These are phyloP conservation scores for Phania funesta DNA, from an alignment of 2,888 invertebrate species.

Conservation along the genomic window DNA sequence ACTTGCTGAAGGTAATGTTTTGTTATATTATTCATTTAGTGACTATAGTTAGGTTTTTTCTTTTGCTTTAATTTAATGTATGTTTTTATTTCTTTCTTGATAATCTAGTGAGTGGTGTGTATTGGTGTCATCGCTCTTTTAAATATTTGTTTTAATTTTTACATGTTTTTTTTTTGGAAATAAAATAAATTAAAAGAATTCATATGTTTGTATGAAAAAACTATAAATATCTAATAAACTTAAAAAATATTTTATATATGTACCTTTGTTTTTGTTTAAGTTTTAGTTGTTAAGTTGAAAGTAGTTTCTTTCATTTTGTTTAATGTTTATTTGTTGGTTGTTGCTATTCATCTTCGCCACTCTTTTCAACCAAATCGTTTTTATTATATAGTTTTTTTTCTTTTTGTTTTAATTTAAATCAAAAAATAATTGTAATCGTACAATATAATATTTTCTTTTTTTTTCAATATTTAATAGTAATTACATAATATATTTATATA, in stretches of 20 bases:
- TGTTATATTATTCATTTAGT: constrained; percentile 50
- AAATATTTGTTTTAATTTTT: constrained; percentile 24
- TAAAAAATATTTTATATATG: constrained; percentile 20
- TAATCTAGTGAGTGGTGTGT: constrained; percentile 28
- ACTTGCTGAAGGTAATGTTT: constrained; percentile 52
- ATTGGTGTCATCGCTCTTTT: constrained; percentile 46
- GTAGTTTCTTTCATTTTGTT: constrained; percentile 28
- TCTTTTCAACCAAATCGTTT: constrained; percentile 47
- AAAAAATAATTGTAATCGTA: constrained; percentile 68
- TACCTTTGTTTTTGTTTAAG: constrained; percentile 7
- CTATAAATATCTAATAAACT: constrained; percentile 39
- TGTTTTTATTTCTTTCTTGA: constrained; percentile 5
- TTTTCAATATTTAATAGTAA: constrained; percentile 70
- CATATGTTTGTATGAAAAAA: constrained; percentile 3
- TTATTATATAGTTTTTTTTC: constrained; percentile 16
- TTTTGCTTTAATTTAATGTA: too few relatives aligned
- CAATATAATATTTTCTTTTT: constrained; percentile 67
- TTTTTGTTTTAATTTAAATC: constrained; percentile 65
- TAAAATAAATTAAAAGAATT: constrained; percentile 20
- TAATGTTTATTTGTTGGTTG: constrained; percentile 29
- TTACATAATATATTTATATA: constrained; percentile 71
- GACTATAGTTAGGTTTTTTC: constrained; percentile 57
- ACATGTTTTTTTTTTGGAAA: neutral
- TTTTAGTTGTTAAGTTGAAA: constrained; percentile 38
- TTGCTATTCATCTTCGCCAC: constrained; percentile 20